Conservation (phyloP, 2,888 invertebrate species). For the Pollenia amentaria region DNA sequence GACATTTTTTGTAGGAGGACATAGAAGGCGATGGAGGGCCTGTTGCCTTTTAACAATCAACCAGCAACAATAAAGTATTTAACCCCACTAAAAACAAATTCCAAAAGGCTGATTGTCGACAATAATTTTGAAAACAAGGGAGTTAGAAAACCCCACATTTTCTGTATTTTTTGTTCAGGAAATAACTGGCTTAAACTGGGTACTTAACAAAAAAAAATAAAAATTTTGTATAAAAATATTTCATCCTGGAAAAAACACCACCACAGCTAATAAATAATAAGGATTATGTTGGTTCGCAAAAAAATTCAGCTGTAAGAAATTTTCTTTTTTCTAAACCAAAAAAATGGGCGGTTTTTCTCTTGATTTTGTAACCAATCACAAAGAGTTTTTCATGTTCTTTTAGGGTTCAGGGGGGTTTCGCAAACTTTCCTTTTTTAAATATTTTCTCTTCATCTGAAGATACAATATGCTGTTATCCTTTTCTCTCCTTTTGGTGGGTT, state of each 20-base stretch:
- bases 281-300: constrained; percentile 55
- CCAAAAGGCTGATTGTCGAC: neutral
- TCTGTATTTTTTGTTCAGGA: neutral
- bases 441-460: neutral
- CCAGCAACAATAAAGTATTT: constrained; percentile 46
- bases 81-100: constrained; percentile 41
- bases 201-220: constrained; percentile 64
- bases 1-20: neutral
- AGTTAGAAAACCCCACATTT: neutral
- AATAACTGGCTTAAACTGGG: constrained; percentile 68
- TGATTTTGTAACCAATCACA: constrained; percentile 64
- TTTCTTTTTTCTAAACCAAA: constrained; percentile 38
- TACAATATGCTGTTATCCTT: constrained; percentile 64
- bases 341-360: constrained; percentile 64
- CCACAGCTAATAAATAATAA: constrained; percentile 66
- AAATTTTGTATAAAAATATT: constrained; percentile 61
- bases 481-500: constrained; percentile 45
- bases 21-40: neutral
- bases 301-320: constrained; percentile 25
- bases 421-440: constrained; percentile 24
- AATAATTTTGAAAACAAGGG: neutral
- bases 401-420: neutral
- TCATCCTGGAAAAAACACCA: constrained; percentile 48
- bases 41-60: neutral
- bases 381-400: constrained; percentile 26